Evolutionary conservation across 2,888 invertebrate species (phyloP).

Genomic region (Conistra vaccinii): DNA sequence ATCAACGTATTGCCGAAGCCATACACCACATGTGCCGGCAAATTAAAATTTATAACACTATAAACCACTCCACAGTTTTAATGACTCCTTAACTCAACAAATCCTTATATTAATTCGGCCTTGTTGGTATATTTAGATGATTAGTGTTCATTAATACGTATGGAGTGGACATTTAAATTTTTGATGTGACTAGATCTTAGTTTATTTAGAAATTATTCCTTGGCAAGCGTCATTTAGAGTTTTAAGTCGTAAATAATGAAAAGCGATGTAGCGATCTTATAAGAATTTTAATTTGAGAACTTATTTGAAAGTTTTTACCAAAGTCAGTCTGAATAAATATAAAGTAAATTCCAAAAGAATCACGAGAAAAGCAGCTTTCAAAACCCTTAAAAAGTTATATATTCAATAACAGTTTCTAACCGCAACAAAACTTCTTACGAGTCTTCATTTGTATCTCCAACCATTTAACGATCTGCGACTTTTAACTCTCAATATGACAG

Average conservation of each 20-base stretch:
- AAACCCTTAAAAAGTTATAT: background rate
- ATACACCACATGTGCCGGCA: constrained; percentile 65
- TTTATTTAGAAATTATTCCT: constrained; percentile 15
- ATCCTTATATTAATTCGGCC: constrained; percentile 86
- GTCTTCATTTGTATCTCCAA: constrained; percentile 25
- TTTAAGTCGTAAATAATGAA: background rate
- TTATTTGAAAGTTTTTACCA: background rate
- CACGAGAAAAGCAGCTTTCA: background rate
- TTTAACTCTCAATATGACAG: constrained; percentile 57
- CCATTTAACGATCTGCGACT: constrained; percentile 55
- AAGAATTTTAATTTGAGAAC: background rate
- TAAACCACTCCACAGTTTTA: constrained; percentile 74
- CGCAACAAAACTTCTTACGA: constrained; percentile 10
- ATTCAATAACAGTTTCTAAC: constrained; percentile 8
- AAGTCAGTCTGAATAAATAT: background rate
- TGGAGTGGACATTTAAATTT: constrained; percentile 55
- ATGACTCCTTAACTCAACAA: constrained; percentile 76
- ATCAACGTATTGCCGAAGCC: constrained; percentile 66
- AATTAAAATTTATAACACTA: constrained; percentile 79
- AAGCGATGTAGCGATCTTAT: background rate
- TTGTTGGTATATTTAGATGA: constrained; percentile 84
- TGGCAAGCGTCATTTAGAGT: background rate
- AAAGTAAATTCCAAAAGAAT: background rate
- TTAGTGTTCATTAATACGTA: constrained; percentile 78
- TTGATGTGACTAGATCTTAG: constrained; percentile 42